Percentiles rank a stretch among this genome's conserved stretches.
Evolutionary conservation across 2,888 invertebrate species (phyloP).

Genomic region (Phyllotreta cruciferae): DNA sequence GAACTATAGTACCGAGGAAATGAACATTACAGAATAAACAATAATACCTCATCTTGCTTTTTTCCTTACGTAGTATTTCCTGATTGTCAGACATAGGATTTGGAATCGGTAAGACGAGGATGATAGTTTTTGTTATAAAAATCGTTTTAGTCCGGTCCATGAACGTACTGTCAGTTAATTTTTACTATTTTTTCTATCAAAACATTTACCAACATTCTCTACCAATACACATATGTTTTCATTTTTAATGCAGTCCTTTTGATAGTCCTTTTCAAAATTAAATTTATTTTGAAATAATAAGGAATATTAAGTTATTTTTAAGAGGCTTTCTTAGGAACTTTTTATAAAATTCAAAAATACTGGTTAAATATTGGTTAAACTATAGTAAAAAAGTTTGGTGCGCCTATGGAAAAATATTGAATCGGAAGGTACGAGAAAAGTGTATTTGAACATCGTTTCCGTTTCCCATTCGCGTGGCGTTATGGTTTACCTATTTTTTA

Average conservation of each 20-base stretch:
- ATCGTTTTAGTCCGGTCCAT: slow-evolving; percentile 7
- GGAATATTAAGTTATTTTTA: too few relatives aligned
- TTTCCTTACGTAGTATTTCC: slow-evolving; percentile 18
- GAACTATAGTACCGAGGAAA: slow-evolving; percentile 20
- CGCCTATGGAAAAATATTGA: slow-evolving; percentile 31
- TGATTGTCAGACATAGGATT: slow-evolving; percentile 2
- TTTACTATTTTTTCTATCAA: too few relatives aligned
- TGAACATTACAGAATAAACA: slow-evolving; percentile 18
- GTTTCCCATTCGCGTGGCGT: slow-evolving; percentile 50
- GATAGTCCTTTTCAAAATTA: too few relatives aligned
- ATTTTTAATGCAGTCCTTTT: too few relatives aligned
- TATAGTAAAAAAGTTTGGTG: too few relatives aligned
- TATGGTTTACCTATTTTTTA: slow-evolving; percentile 38
- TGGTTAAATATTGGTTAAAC: too few relatives aligned
- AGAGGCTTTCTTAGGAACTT: too few relatives aligned
- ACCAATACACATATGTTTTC: too few relatives aligned
- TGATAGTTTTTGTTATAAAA: background rate
- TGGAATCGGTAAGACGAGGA: background rate
- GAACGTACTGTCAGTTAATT: background rate
- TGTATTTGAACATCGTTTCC: slow-evolving; percentile 54
- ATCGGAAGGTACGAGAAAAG: slow-evolving; percentile 50
- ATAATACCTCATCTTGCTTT: slow-evolving; percentile 8
- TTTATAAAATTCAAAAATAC: too few relatives aligned
- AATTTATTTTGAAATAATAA: too few relatives aligned
- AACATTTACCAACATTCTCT: too few relatives aligned